Percentiles rank a stretch among this genome's conserved stretches.
Conservation (phyloP, 2,113 vertebrate genomes). For the Ceyx melanurus region DNA sequence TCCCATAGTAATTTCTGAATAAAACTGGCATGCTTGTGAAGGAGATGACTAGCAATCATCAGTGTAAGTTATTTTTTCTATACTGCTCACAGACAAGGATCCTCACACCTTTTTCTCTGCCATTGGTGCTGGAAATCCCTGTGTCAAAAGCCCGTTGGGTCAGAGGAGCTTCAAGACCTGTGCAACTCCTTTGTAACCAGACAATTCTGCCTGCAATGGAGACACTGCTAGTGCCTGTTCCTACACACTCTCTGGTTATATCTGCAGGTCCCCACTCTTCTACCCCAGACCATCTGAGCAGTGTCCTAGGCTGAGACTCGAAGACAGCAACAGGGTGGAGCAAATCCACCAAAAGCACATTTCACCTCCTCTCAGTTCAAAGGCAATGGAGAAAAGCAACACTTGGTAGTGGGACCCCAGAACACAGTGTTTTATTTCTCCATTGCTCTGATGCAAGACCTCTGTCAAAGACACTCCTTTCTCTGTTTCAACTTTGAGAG, state of each 20-base stretch:
- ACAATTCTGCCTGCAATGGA: not conserved
- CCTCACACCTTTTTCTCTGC: not conserved
- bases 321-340: not conserved
- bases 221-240: not conserved
- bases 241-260: not conserved
- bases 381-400: not conserved
- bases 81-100: not conserved
- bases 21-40: not conserved
- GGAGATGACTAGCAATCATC: not conserved
- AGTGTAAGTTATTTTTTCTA: not conserved
- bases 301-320: not conserved
- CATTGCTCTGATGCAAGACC: not conserved
- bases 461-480: not conserved
- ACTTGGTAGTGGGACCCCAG: rapidly evolving
- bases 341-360: not conserved
- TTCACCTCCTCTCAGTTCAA: not conserved
- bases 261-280: not conserved
- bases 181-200: not conserved
- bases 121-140: not conserved
- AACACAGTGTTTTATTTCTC: not conserved
- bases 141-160: rapidly evolving
- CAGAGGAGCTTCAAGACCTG: not conserved
- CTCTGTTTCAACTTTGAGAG: not conserved
- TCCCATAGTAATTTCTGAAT: constrained; percentile 1
- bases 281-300: not conserved